A percentile compares a stretch with the other conserved stretches of the same genome.
Conservation (phyloP, 2,888 invertebrate species). For the Steinernema carpocapsae region DNA sequence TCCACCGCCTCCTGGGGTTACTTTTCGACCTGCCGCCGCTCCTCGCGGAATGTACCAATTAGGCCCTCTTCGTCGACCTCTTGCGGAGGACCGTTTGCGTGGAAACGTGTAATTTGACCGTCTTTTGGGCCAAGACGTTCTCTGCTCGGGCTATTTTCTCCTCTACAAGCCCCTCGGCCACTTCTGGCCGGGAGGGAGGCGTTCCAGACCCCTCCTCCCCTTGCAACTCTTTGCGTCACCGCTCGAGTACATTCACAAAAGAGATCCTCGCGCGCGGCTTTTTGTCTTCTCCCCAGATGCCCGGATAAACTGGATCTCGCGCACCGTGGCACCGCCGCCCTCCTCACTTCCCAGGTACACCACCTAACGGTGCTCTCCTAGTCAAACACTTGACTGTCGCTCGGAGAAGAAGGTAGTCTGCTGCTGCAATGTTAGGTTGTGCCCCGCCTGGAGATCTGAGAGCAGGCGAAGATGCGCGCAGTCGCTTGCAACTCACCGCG, state of each 20-base stretch:
- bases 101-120: conserved; percentile 26
- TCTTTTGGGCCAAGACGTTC: not conserved
- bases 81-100: not conserved
- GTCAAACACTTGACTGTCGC: conserved; percentile 33
- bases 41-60: conserved; percentile 29
- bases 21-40: too few species aligned
- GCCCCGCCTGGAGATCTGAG: conserved; percentile 17
- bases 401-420: conserved; percentile 8
- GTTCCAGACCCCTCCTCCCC: not conserved
- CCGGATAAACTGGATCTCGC: conserved; percentile 31
- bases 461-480: conserved; percentile 16
- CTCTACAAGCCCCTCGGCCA: conserved; percentile 4
- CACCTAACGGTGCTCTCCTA: conserved; percentile 24
- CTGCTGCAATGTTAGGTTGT: conserved; percentile 5
- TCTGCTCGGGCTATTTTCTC: not conserved
- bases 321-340: conserved; percentile 8
- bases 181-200: not conserved
- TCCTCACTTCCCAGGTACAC: conserved; percentile 29
- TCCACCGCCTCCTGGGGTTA: not conserved
- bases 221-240: not conserved
- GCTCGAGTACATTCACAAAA: conserved; percentile 34
- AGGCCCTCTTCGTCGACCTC: conserved; percentile 15
- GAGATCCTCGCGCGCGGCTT: conserved; percentile 30
- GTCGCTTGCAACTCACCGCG: not conserved
- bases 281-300: not conserved